Evolutionary conservation across 2,113 vertebrate species (phyloP).

Genomic region (Blennius ocellaris): DNA sequence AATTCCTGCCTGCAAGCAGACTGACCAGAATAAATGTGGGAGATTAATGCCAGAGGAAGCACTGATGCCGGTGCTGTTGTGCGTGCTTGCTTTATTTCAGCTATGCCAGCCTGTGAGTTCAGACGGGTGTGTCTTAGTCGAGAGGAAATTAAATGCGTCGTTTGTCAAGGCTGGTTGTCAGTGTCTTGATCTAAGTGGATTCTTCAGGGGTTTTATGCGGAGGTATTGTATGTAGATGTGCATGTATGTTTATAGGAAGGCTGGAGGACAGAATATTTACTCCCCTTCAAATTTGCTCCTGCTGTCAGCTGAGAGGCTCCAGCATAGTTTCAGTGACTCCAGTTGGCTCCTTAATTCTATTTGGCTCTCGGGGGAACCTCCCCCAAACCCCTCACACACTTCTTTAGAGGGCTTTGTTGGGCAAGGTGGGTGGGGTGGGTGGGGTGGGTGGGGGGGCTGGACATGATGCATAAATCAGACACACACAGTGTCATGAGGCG

Average conservation of each 20-base stretch:
- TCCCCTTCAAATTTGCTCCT: constrained; percentile 34
- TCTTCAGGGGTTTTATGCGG: constrained; percentile 1
- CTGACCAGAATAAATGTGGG: constrained; percentile 74
- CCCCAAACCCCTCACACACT: constrained; percentile 70
- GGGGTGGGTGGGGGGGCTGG: constrained; percentile 41
- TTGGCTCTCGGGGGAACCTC: constrained; percentile 65
- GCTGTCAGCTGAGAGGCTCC: constrained; percentile 58
- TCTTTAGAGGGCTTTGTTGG: constrained; percentile 69
- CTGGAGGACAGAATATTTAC: constrained; percentile 5
- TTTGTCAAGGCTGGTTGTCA: not conserved
- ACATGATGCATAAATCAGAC: constrained; percentile 76
- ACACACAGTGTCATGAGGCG: constrained; percentile 48
- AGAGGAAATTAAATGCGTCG: constrained; percentile 8
- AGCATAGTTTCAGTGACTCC: constrained; percentile 61
- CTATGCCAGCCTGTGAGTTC: constrained; percentile 42
- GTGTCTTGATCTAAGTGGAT: constrained; percentile 13
- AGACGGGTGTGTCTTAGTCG: constrained; percentile 17
- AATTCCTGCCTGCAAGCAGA: constrained; percentile 74
- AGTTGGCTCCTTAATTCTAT: constrained; percentile 70
- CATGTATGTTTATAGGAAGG: constrained; percentile 30
- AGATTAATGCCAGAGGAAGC: constrained; percentile 67
- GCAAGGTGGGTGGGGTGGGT: constrained; percentile 22
- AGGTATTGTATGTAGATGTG: not conserved
- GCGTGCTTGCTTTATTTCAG: constrained; percentile 29
- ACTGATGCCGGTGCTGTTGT: constrained; percentile 18